Base-by-base conservation (phyloP, 1,140 invertebrate genomes). In the Papilio helenus region DNA sequence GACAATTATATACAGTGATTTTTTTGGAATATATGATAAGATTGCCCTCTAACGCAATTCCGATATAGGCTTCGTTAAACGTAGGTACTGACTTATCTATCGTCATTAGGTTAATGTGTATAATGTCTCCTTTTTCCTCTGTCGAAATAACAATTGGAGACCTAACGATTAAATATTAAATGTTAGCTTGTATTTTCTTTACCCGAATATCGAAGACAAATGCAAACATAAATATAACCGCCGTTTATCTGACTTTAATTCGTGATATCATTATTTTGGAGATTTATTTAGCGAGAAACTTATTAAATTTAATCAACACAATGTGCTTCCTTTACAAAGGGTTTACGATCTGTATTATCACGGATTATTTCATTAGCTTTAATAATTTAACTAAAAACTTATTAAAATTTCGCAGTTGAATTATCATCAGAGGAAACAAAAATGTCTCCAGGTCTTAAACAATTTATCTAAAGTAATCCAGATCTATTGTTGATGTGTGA, bases 221-320 rank as follows among this genome's bases (percentile, higher is more conserved):
- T 76, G 55, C 55, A 77, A 61, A 61, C 55, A 76, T 76, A 76
- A 76, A 76, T 61, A n/a, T n/a, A n/a, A n/a, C n/a, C 34, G 34
- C 74, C 18, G 51, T 61, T 61, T 77, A 77, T 77, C 55, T 26
- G 74, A 51, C 26, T 77, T 77, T 61, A 77, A 77, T 77, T 9
- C 34, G 51, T 58, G 55, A 51, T 76, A 76, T 34, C 74, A 76
- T 61, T 65, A 61, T 77, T 77, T 44, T 77, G 55, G 34, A 76
- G 74, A 34, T 42, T 34, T 8, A 39, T 39, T 39, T 39, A 39
- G 34, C 7, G 4, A 39, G 34, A 8, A 39, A 39, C 34, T 34
- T 3, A 39, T 39, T 5, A 39, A 39, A 7, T 39, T 39, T 1
- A 39, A 39, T 39, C 3, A 29, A 29, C 29, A 39, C 7, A 39